A percentile compares a stretch with the other conserved stretches of the same genome.
These are phyloP conservation scores for Danaus plexippus DNA, from an alignment of 1,140 invertebrate genomes.

Conservation along the genomic window DNA sequence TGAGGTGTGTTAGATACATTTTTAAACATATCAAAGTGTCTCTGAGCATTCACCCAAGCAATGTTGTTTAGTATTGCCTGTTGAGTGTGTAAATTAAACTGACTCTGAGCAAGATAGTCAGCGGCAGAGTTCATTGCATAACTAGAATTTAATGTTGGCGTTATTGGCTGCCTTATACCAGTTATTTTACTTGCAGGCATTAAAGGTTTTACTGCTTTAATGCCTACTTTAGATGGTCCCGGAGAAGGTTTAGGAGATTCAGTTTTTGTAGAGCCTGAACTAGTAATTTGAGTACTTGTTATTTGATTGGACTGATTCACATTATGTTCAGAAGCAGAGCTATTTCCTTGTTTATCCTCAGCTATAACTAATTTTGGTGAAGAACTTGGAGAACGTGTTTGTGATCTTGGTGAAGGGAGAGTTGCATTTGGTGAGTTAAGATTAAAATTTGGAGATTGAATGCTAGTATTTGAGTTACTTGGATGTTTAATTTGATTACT, in stretches of 20 bases:
- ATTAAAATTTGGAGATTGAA: constrained; percentile 39
- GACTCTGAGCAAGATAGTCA: constrained; percentile 43
- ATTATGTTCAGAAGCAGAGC: constrained; percentile 36
- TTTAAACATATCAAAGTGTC: constrained; percentile 53
- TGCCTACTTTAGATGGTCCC: constrained; percentile 45
- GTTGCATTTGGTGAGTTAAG: constrained; percentile 36
- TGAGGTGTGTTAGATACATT: constrained; percentile 54
- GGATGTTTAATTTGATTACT: constrained; percentile 33
- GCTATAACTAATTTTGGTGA: constrained; percentile 70
- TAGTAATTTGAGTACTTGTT: constrained; percentile 51
- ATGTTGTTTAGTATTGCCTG: constrained; percentile 48
- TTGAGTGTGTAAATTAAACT: constrained; percentile 35
- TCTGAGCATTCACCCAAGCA: constrained; percentile 53
- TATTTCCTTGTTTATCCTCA: constrained; percentile 59
- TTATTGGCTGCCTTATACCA: constrained; percentile 42
- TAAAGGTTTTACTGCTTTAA: constrained; percentile 48
- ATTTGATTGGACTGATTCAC: constrained; percentile 60
- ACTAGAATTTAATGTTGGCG: constrained; percentile 35
- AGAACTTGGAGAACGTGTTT: constrained; percentile 68
- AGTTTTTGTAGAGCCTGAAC: constrained; percentile 37
- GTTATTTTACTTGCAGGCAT: constrained; percentile 43
- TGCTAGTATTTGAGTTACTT: constrained; percentile 27
- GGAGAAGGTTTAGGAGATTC: constrained; percentile 43
- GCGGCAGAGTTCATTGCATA: constrained; percentile 34
- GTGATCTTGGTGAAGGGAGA: constrained; percentile 56